Percentiles rank a stretch among this genome's conserved stretches.
Conservation (phyloP, 2,113 vertebrate species). For the Paradisaea rubra region DNA sequence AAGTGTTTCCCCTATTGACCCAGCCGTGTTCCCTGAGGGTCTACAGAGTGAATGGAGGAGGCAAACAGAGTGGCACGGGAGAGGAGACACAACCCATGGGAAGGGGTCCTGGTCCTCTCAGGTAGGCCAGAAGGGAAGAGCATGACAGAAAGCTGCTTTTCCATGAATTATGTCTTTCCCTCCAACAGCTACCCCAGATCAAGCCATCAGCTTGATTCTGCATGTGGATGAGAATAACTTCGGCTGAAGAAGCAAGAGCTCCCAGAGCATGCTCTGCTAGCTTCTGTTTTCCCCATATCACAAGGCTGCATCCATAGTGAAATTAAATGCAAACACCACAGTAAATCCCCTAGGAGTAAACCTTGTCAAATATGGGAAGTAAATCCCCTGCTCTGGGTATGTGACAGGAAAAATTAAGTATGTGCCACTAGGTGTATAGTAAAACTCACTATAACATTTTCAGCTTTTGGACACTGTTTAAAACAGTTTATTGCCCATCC, state of each 20-base stretch:
- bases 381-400: not conserved
- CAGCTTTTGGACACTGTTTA: not conserved
- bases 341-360: not conserved
- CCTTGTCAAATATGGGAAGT: not conserved
- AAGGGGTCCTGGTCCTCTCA: not conserved
- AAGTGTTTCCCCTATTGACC: not conserved
- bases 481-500: not conserved
- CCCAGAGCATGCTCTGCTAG: not conserved
- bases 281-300: not conserved
- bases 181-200: not conserved
- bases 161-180: not conserved
- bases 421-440: not conserved
- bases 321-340: not conserved
- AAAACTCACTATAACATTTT: not conserved
- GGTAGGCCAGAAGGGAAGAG: not conserved
- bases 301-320: not conserved
- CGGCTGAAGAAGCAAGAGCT: not conserved
- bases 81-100: not conserved
- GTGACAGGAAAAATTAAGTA: not conserved
- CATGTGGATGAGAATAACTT: not conserved
- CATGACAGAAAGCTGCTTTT: not conserved
- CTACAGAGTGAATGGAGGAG: not conserved
- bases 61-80: not conserved
- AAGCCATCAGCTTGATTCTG: not conserved
- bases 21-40: not conserved